A percentile compares a stretch with the other conserved stretches of the same genome.
These are phyloP conservation scores for Synanthedon myopaeformis DNA, from an alignment of 2,888 invertebrate species.

Conservation along the genomic window DNA sequence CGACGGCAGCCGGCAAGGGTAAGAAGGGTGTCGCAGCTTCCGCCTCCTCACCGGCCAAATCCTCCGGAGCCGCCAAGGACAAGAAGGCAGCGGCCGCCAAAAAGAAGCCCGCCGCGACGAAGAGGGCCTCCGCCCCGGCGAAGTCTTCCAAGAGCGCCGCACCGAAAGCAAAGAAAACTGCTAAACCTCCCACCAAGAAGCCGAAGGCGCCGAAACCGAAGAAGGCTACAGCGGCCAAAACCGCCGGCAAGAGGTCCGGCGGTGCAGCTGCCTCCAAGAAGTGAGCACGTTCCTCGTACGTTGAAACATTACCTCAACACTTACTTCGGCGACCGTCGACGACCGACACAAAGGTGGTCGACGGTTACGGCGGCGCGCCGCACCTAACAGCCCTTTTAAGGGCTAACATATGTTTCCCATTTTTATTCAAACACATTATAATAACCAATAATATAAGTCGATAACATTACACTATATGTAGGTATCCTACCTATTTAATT, in stretches of 20 bases:
- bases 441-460: too few relatives aligned
- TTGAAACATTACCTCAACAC: too few relatives aligned
- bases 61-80: too few relatives aligned
- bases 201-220: constrained; percentile 44
- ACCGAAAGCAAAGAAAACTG: constrained; percentile 33
- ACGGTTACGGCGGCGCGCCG: not conserved
- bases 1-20: too few relatives aligned
- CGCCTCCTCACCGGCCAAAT: too few relatives aligned
- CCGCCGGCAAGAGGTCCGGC: constrained; percentile 12
- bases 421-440: too few relatives aligned
- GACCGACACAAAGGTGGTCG: not conserved
- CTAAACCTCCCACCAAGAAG: constrained; percentile 36
- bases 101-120: too few relatives aligned
- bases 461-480: too few relatives aligned
- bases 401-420: constrained; percentile 8
- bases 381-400: constrained; percentile 13
- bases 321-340: constrained; percentile 1
- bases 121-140: constrained; percentile 9
- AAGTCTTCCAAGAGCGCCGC: constrained; percentile 19
- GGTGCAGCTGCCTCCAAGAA: constrained; percentile 13
- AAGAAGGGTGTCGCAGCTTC: too few relatives aligned
- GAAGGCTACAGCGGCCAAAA: constrained; percentile 20
- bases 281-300: constrained; percentile 5
- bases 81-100: too few relatives aligned
- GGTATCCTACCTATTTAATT: too few relatives aligned